Conservation (phyloP, 2,113 vertebrate species). For the Apodemus speciosus region DNA sequence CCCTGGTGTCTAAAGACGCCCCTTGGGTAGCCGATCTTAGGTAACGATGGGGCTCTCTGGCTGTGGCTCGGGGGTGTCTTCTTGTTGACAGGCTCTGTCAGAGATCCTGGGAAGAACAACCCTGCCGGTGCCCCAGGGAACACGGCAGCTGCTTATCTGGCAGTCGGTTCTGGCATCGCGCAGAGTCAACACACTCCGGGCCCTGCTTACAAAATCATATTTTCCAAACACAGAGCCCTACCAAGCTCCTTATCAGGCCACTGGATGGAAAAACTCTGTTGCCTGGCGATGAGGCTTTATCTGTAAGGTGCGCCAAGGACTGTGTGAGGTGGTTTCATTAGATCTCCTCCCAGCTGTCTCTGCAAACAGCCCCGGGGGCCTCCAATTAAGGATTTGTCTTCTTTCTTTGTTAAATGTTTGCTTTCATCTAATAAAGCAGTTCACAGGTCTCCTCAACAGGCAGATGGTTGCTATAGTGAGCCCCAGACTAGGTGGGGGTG, state of each 20-base stretch:
- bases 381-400: conserved; percentile 71
- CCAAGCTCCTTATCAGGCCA: conserved; percentile 63
- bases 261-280: conserved; percentile 65
- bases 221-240: conserved; percentile 47
- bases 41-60: neutral
- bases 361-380: conserved; percentile 65
- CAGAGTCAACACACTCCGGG: conserved; percentile 45
- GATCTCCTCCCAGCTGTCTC: conserved; percentile 66
- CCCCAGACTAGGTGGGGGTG: neutral
- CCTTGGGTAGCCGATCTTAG: neutral
- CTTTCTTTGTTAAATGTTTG: conserved; percentile 65
- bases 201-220: conserved; percentile 12
- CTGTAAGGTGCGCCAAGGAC: conserved; percentile 10
- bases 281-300: conserved; percentile 71
- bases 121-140: conserved; percentile 25
- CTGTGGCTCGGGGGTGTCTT: neutral
- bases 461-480: neutral
- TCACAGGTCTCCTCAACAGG: conserved; percentile 3
- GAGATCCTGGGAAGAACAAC: neutral
- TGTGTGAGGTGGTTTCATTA: conserved; percentile 27
- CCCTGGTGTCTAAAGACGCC: neutral
- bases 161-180: neutral
- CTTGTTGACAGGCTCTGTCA: neutral
- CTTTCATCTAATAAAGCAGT: conserved; percentile 62
- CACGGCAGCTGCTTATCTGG: conserved; percentile 70